Base-by-base conservation (phyloP, 2,888 invertebrate genomes). In the Oligia fasciuncula region DNA sequence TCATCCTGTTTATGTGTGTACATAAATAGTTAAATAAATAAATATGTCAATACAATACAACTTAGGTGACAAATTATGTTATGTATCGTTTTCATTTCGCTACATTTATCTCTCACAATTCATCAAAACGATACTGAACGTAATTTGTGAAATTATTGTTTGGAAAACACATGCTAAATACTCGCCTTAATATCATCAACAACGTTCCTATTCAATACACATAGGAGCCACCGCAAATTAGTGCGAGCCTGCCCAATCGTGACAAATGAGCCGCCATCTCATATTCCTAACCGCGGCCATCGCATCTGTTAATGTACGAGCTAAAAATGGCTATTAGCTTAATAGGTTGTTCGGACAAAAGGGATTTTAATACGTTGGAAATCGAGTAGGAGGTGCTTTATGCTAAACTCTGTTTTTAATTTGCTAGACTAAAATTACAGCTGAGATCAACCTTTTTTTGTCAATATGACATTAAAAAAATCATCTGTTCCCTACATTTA, bases 181-280 rank as follows among this genome's bases (percentile, higher is more conserved):
- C 51, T 76, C 40, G 0, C 69, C 29, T 43, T 67, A 76, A 60
- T 68, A 13, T 67, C 60, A 51, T 82, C 63, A 73, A 83, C 74
- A 72, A 66, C 43, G 29, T 71, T 67, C 40, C 83, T 76, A 86
- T 71, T 67, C 82, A 73, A 60, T 71, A 76, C 66, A 67, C 49
- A 60, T 78, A 68, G 29, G 23, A 29, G 29, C 35, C 9, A 76
- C 86, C 86, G 86, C 83, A 84, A 86, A 86, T 85, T 86, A 82
- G 77, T 82, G 29, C 46, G 29, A 8, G 71, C 66, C 76, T 35
- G 69, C 11, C 77, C 84, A 74, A 68, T 69, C 73, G 68, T 87
- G 84, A 74, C 73, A 84, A 73, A 78, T 76, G 68, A 60, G 71
- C 46, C 65, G 57, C 51, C 68, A 73, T 79, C 84, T 76, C 76